Base-by-base conservation (phyloP, 1,140 invertebrate genomes). In the Cylas formicarius region DNA sequence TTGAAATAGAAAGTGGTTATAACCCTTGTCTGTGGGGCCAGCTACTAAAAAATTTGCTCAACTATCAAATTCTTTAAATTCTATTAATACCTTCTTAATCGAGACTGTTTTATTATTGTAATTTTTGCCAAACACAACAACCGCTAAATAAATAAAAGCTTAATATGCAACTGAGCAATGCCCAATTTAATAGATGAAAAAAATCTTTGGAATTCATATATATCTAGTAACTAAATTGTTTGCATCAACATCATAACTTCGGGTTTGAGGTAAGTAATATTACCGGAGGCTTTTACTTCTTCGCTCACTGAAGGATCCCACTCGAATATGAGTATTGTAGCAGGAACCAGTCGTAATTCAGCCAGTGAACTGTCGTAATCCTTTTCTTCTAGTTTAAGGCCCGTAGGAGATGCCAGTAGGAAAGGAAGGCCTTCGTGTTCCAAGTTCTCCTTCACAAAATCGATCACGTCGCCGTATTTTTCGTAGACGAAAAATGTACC, bases 401-500 rank as follows among this genome's bases (percentile, higher is more conserved):
- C 80, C n/a, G 72, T 77, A 3, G 77, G 72, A 3, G 72, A 72
- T 34, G 72, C 72, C 7, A 90, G 66, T 11, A 69, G 56, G 65
- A 86, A 90, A 1, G 80, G 75, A 6, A 77, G 66, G 48, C 73
- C 70, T 44, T 77, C 71, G 43, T 79, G 72, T 37, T 74, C 67
- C 19, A 90, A 61, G 61, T 82, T 78, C 55, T 86, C 82, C 60
- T 73, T 70, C 1, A 90, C 75, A 60, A 88, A 90, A 43, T 81
- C 74, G 31, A 78, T 64, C 2, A 90, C 72, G 48, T 80, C 77
- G 0, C 60, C 57, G 48, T 84, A 75, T 43, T 78, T 82, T 61
- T 90, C 87, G 56, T 82, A 76, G 0, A 88, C 80, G 18, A 76
- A 77, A 67, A 91, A 91, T 7, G 87, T 90, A 6, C 87, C 86